Conservation (phyloP, 2,113 vertebrate species). For the Nothoprocta perdicaria region DNA sequence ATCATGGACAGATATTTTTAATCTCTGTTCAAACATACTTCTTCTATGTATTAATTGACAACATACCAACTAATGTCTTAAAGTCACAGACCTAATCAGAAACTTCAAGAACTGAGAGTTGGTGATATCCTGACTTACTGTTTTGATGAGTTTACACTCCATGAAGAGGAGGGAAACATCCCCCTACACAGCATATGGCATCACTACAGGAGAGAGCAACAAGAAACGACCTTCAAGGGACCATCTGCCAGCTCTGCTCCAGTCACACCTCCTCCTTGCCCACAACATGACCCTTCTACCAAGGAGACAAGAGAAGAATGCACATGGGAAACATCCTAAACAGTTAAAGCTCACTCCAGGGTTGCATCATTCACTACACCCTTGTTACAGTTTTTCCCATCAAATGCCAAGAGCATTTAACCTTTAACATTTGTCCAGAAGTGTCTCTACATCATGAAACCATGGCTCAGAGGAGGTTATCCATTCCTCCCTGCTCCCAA, state of each 20-base stretch:
- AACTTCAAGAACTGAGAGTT: conserved; percentile 10
- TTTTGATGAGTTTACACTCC: conserved; percentile 66
- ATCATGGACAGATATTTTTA: neutral
- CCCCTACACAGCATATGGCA: conserved; percentile 66
- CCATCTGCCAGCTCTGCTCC: conserved; percentile 67
- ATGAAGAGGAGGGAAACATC: conserved; percentile 66
- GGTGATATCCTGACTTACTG: conserved; percentile 39
- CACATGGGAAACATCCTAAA: conserved; percentile 65
- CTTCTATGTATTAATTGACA: neutral
- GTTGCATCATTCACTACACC: conserved; percentile 56
- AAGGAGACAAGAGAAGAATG: conserved; percentile 58
- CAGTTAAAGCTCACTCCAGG: conserved; percentile 48
- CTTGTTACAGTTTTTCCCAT: conserved; percentile 36
- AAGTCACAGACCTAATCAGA: conserved; percentile 9
- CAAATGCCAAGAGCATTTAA: conserved; percentile 57
- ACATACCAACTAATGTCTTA: neutral
- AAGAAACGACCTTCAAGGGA: conserved; percentile 68
- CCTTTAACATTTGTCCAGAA: conserved; percentile 54
- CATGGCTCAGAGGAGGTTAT: conserved; percentile 23
- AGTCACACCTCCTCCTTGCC: conserved; percentile 64
- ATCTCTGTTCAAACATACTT: neutral
- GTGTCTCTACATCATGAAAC: conserved; percentile 35
- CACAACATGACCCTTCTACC: conserved; percentile 60
- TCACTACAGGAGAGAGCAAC: conserved; percentile 67
- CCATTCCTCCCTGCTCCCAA: conserved; percentile 18